Evolutionary conservation across 2,888 invertebrate genomes (phyloP).

Genomic region (Furcula furcula): DNA sequence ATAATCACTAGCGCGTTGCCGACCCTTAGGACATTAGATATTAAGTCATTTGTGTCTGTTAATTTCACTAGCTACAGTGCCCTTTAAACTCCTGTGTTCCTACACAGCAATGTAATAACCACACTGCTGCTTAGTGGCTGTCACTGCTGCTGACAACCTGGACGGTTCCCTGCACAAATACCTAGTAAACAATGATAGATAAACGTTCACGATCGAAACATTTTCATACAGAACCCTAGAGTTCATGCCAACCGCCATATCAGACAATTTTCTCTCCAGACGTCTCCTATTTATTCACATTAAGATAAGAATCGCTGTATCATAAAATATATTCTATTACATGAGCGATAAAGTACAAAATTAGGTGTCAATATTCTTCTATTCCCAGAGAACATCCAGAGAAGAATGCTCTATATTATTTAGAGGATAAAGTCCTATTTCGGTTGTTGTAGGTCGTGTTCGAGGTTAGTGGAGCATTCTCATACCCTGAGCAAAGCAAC

Average conservation of each 20-base stretch:
- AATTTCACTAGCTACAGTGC: too few species aligned
- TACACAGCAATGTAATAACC: too few species aligned
- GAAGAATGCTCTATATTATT: slow-evolving; percentile 23
- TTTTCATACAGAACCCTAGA: slow-evolving; percentile 18
- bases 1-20: too few species aligned
- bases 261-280: slow-evolving; percentile 46
- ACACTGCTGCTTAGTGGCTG: too few species aligned
- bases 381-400: slow-evolving; percentile 18
- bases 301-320: slow-evolving; percentile 33
- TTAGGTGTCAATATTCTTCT: slow-evolving; percentile 23
- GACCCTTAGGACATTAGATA: too few species aligned
- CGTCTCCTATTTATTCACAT: slow-evolving; percentile 51
- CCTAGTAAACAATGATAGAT: too few species aligned
- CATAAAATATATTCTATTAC: slow-evolving; percentile 35
- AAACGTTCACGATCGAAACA: neutral
- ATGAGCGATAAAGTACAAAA: slow-evolving; percentile 35
- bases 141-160: too few species aligned
- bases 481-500: slow-evolving; percentile 50
- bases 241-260: slow-evolving; percentile 30
- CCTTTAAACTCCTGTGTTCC: too few species aligned
- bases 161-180: too few species aligned
- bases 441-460: slow-evolving; percentile 17
- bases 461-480: slow-evolving; percentile 56
- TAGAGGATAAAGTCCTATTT: slow-evolving; percentile 23
- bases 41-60: too few species aligned